Evolutionary conservation across 2,113 vertebrate genomes (phyloP).

Genomic region (Cranoglanis bouderius): DNA sequence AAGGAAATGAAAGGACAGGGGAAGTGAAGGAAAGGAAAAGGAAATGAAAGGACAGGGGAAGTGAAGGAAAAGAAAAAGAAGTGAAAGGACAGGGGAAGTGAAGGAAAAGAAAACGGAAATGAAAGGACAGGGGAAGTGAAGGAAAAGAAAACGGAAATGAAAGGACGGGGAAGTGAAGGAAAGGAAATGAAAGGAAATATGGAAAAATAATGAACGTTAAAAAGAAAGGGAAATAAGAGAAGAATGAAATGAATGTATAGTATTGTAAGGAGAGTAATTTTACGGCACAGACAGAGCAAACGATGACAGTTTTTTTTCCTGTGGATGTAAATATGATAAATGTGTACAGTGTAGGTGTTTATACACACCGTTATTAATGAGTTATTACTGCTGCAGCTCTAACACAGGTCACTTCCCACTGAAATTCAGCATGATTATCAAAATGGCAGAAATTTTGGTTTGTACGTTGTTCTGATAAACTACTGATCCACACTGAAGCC

Average conservation of each 20-base stretch:
- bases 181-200: too few species aligned
- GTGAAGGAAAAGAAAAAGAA: not conserved
- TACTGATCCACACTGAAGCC: not conserved
- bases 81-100: not conserved
- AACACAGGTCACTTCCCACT: not conserved
- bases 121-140: not conserved
- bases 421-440: not conserved
- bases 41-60: not conserved
- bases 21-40: not conserved
- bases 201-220: too few species aligned
- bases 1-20: fast-evolving
- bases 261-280: too few species aligned
- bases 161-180: too few species aligned
- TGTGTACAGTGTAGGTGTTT: not conserved
- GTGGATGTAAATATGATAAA: not conserved
- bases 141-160: too few species aligned
- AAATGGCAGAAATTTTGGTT: not conserved
- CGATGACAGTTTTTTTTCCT: too few species aligned
- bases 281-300: too few species aligned
- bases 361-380: not conserved
- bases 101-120: not conserved
- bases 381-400: not conserved
- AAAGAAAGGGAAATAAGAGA: too few species aligned
- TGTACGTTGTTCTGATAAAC: not conserved
- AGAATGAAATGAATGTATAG: too few species aligned